A percentile compares a stretch with the other conserved stretches of the same genome.
These are phyloP conservation scores for Formica selysi DNA, from an alignment of 1,140 invertebrate genomes.

Conservation along the genomic window DNA sequence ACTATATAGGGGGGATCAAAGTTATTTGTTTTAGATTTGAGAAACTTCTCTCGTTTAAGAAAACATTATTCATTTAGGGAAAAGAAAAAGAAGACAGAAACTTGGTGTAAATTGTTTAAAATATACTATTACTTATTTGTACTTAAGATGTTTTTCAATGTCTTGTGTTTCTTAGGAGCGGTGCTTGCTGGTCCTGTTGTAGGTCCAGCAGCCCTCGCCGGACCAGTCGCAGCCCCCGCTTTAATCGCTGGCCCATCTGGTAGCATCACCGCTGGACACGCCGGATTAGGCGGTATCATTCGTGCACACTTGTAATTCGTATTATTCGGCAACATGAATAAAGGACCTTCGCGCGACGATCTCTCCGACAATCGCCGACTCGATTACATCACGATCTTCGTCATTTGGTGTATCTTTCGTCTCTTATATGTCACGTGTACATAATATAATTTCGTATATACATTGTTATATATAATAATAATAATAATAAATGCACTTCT, in stretches of 20 bases:
- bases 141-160: not conserved
- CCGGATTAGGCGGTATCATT: constrained; percentile 76
- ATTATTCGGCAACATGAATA: not conserved
- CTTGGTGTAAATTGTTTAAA: not conserved
- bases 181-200: constrained; percentile 81
- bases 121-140: not conserved
- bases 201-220: constrained; percentile 80
- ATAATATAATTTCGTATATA: constrained; percentile 70
- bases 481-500: constrained; percentile 76
- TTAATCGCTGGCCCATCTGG: constrained; percentile 84
- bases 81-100: too few species aligned
- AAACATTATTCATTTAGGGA: not conserved
- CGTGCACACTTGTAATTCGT: constrained; percentile 76
- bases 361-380: constrained; percentile 68
- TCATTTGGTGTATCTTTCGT: constrained; percentile 79
- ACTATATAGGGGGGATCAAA: not conserved
- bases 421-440: constrained; percentile 69
- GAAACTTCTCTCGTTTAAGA: not conserved
- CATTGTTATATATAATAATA: constrained; percentile 52
- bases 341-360: constrained; percentile 73
- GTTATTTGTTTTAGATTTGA: not conserved
- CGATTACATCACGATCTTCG: constrained; percentile 77
- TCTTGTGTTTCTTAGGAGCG: constrained; percentile 70
- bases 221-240: constrained; percentile 81
- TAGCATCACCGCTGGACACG: constrained; percentile 80